A percentile compares a stretch with the other conserved stretches of the same genome.
Conservation (phyloP, 1,140 invertebrate species). For the Papilio helenus region DNA sequence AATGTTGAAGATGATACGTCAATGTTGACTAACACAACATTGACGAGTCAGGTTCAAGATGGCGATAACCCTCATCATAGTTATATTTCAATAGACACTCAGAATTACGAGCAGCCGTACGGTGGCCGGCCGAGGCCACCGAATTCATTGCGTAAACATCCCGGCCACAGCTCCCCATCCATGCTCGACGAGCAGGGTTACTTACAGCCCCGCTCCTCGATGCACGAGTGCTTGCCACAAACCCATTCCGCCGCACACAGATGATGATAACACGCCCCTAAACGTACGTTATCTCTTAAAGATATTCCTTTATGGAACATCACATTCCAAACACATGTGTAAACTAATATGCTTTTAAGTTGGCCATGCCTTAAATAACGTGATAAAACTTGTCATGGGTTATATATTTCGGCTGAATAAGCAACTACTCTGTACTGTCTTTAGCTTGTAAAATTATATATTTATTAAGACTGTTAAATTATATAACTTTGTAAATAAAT, state of each 20-base stretch:
- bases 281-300: slow-evolving; percentile 69
- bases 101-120: slow-evolving; percentile 81
- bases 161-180: slow-evolving; percentile 68
- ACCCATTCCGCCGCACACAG: slow-evolving; percentile 76
- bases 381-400: slow-evolving; percentile 62
- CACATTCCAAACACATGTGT: slow-evolving; percentile 80
- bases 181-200: slow-evolving; percentile 82
- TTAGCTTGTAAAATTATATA: slow-evolving; percentile 22
- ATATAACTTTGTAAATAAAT: slow-evolving; percentile 32
- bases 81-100: slow-evolving; percentile 81
- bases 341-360: slow-evolving; percentile 68
- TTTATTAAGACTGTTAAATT: slow-evolving; percentile 40
- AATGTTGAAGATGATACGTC: slow-evolving; percentile 80
- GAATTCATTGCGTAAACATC: slow-evolving; percentile 73
- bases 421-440: slow-evolving; percentile 38
- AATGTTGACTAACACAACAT: slow-evolving; percentile 80
- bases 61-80: slow-evolving; percentile 80
- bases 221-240: slow-evolving; percentile 78
- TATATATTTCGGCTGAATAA: slow-evolving; percentile 58
- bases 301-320: slow-evolving; percentile 76
- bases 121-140: slow-evolving; percentile 72
- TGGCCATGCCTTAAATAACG: slow-evolving; percentile 73
- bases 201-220: slow-evolving; percentile 79
- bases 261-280: slow-evolving; percentile 72
- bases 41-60: slow-evolving; percentile 80